These are phyloP conservation scores for Gryon sp. DNA, from an alignment of 1,140 invertebrate species.

Conservation along the genomic window DNA sequence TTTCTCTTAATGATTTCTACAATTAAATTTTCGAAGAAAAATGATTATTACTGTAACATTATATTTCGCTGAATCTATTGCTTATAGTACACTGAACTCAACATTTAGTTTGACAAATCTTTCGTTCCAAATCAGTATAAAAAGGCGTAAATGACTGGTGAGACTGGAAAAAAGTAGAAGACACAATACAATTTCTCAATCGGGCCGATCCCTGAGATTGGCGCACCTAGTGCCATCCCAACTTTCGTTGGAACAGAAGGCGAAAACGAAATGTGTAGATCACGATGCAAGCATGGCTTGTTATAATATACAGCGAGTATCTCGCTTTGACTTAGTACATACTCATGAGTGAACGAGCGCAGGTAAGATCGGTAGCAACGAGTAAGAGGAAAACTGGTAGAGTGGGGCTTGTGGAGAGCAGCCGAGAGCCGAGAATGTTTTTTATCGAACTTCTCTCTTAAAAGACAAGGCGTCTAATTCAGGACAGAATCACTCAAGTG, in stretches of 20 bases:
- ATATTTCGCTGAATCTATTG: too few species aligned
- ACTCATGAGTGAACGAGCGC: constrained; percentile 49
- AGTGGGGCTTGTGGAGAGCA: constrained; percentile 39
- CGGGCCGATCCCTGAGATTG: constrained; percentile 24
- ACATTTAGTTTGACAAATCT: too few species aligned
- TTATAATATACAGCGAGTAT: constrained; percentile 21
- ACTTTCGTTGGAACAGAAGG: constrained; percentile 51
- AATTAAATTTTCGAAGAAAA: too few species aligned
- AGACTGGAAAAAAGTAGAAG: constrained; percentile 1
- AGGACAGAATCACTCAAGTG: constrained; percentile 70
- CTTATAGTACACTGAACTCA: too few species aligned
- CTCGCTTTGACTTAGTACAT: constrained; percentile 37
- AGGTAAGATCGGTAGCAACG: constrained; percentile 48
- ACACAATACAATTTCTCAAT: constrained; percentile 42
- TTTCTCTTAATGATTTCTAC: too few species aligned
- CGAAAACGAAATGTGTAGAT: constrained; percentile 52
- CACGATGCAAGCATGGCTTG: constrained; percentile 7
- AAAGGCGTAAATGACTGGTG: too few species aligned
- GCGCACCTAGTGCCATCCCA: constrained; percentile 50
- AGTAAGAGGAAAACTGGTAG: constrained; percentile 59
- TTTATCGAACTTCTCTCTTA: constrained; percentile 50
- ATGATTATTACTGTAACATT: too few species aligned
- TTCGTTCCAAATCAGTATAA: too few species aligned
- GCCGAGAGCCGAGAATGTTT: constrained; percentile 35
- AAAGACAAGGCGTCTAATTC: constrained; percentile 68